Conservation (phyloP, 2,113 vertebrate genomes). For the Coryphaenoides rupestris region DNA sequence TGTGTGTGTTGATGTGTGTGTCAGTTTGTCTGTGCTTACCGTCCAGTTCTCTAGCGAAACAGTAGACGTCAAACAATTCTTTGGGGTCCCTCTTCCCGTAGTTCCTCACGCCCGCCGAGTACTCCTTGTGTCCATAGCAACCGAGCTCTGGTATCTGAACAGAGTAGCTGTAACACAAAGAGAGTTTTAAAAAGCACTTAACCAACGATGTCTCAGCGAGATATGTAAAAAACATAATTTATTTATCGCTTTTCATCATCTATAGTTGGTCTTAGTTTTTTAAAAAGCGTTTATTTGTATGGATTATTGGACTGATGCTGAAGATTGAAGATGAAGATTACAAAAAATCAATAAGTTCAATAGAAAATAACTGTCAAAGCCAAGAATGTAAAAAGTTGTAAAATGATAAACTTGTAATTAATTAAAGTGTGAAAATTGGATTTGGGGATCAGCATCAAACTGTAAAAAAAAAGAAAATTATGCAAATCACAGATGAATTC, state of each 20-base stretch:
- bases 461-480: no score
- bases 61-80: constrained; percentile 91
- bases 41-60: constrained; percentile 81
- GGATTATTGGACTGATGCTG: neutral
- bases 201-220: constrained; percentile 5
- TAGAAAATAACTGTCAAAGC: no score
- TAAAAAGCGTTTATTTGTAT: no score
- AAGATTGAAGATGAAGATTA: neutral
- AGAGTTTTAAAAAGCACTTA: constrained; percentile 20
- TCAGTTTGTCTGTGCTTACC: constrained; percentile 59
- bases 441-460: no score
- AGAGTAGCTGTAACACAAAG: constrained; percentile 79
- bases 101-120: constrained; percentile 85
- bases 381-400: no score
- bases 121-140: constrained; percentile 89
- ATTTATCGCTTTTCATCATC: no score
- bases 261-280: no score
- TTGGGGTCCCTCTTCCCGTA: constrained; percentile 82
- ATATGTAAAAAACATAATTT: no score
- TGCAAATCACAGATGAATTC: no score
- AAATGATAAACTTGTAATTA: no score
- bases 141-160: constrained; percentile 87
- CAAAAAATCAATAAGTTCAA: no score
- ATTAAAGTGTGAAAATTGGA: no score
- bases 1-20: constrained; percentile 8